These are phyloP conservation scores for Ganaspis brasiliensis DNA, from an alignment of 2,888 invertebrate species.

Conservation along the genomic window DNA sequence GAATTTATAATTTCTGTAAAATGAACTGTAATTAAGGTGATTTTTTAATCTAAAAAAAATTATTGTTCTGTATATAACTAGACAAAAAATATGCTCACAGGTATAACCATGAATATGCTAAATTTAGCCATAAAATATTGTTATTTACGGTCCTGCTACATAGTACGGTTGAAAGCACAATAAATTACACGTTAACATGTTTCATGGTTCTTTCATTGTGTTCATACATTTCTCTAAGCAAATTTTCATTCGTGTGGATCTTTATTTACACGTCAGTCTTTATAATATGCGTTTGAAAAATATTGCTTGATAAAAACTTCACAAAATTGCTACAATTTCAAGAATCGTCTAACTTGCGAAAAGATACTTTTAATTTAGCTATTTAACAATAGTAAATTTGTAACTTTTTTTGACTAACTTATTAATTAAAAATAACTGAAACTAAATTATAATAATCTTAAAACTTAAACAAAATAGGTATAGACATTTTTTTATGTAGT, in stretches of 20 bases:
- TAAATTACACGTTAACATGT: constrained; percentile 42
- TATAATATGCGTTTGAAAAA: constrained; percentile 2
- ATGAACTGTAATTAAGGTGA: constrained; percentile 31
- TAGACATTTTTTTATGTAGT: no score
- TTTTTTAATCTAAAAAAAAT: constrained; percentile 23
- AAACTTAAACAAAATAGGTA: no score
- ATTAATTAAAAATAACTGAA: no score
- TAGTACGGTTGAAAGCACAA: constrained; percentile 40
- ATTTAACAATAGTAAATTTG: no score
- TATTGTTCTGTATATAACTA: constrained; percentile 21
- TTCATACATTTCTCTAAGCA: constrained; percentile 34
- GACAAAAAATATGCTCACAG: constrained; percentile 9
- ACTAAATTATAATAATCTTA: no score
- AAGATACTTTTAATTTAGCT: no score
- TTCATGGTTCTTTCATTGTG: constrained; percentile 42
- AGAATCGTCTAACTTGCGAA: neutral
- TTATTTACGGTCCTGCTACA: constrained; percentile 37
- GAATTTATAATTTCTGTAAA: constrained; percentile 33
- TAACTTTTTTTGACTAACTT: no score
- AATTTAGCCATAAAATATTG: constrained; percentile 41
- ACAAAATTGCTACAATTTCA: constrained; percentile 12
- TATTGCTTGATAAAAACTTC: constrained; percentile 2
- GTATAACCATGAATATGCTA: constrained; percentile 34
- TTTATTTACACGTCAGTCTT: constrained; percentile 18
- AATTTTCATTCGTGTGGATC: constrained; percentile 36